phyloP scores from a whole-genome alignment of 1,140 invertebrate species.

The Phocides pigmalion region DNA sequence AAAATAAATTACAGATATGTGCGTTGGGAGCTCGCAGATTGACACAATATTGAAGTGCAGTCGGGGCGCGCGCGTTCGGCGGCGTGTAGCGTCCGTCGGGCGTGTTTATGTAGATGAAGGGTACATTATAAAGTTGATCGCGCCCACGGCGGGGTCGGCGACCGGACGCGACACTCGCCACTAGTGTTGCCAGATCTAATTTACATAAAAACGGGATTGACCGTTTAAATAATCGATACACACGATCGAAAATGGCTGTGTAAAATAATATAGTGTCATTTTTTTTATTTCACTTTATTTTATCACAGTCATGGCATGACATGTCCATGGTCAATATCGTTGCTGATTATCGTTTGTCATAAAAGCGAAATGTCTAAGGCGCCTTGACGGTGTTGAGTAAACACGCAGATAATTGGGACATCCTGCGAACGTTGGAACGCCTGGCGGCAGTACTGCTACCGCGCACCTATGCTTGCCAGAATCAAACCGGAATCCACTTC shows the following conservation, averaged over 20 bases:
- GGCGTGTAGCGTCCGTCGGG: slow-evolving; percentile 13
- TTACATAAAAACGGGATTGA: slow-evolving; percentile 11
- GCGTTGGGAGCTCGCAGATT: not conserved
- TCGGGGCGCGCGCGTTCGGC: not conserved
- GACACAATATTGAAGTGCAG: not conserved
- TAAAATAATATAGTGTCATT: not conserved
- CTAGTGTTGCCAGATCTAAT: slow-evolving; percentile 18
- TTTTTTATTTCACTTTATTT: not conserved
- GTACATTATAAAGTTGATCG: slow-evolving; percentile 29
- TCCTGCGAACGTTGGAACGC: not conserved
- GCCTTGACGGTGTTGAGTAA: not conserved
- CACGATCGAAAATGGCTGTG: not conserved
- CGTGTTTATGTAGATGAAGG: slow-evolving; percentile 29
- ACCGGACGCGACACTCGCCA: slow-evolving; percentile 20
- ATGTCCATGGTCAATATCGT: no score
- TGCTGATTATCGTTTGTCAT: not conserved
- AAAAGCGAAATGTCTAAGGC: no score
- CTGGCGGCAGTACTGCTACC: slow-evolving; percentile 11
- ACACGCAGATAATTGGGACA: not conserved
- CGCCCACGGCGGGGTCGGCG: slow-evolving; percentile 18
- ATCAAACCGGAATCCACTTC: slow-evolving; percentile 27
- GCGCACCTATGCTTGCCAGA: slow-evolving; percentile 20
- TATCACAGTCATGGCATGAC: not conserved
- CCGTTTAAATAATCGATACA: not conserved
- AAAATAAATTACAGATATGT: no score